These are phyloP conservation scores for Elymnias hypermnestra DNA, from an alignment of 1,140 invertebrate genomes.

Conservation along the genomic window DNA sequence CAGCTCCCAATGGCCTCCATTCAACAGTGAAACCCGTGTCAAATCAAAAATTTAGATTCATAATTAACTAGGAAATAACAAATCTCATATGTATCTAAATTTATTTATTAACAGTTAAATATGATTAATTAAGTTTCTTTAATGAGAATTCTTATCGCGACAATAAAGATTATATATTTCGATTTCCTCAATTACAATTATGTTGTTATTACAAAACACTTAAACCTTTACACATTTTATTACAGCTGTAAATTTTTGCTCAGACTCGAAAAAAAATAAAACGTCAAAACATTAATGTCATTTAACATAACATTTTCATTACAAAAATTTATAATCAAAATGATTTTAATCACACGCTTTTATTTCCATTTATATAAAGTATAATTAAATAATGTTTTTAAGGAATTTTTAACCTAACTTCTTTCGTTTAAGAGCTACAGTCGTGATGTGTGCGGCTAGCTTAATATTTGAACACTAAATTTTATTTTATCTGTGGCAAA, in stretches of 20 bases:
- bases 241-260: neutral
- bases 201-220: constrained; percentile 14
- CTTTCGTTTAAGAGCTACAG: neutral
- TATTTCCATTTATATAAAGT: constrained; percentile 1
- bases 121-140: neutral
- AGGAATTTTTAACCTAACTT: no score
- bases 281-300: constrained; percentile 3
- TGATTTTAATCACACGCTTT: constrained; percentile 6
- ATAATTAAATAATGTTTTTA: no score
- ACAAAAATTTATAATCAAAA: neutral
- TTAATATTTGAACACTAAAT: constrained; percentile 22
- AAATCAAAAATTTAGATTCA: no score
- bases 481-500: constrained; percentile 24
- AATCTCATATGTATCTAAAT: no score
- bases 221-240: constrained; percentile 3
- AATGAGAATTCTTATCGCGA: constrained; percentile 6
- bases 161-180: neutral
- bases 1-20: no score
- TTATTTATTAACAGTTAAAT: no score
- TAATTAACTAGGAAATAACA: no score
- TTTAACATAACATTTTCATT: constrained; percentile 5
- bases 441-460: neutral
- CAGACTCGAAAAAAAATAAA: neutral
- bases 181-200: constrained; percentile 9
- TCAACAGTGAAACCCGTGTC: no score